phyloP scores from a whole-genome alignment of 2,113 vertebrate species.

The Ptyas mucosa region DNA sequence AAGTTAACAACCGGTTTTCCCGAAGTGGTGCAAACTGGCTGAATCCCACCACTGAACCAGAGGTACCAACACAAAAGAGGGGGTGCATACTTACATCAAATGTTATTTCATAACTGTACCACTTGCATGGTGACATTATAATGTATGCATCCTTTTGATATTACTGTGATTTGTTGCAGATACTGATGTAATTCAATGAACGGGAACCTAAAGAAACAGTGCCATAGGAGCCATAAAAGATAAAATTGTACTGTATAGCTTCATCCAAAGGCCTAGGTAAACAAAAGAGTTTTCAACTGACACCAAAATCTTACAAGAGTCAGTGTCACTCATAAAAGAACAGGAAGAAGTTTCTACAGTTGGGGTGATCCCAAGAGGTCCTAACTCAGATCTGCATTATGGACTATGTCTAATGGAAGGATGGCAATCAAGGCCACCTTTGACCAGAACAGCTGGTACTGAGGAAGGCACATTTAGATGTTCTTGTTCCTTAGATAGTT shows the following conservation, averaged over 20 bases:
- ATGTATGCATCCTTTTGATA: background rate
- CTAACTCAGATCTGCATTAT: background rate
- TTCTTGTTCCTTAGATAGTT: background rate
- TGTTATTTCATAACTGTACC: background rate
- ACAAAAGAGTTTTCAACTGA: background rate
- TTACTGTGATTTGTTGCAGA: background rate
- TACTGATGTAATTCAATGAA: background rate
- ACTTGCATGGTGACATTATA: background rate
- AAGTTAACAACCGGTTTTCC: no score
- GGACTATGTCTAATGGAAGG: background rate
- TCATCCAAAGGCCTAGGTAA: background rate
- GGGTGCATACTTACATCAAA: background rate
- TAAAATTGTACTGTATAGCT: background rate
- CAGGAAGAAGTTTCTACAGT: background rate
- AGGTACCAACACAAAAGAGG: background rate
- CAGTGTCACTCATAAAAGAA: background rate
- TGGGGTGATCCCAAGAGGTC: background rate
- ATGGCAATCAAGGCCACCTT: background rate
- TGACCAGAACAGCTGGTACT: background rate
- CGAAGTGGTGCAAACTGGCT: no score
- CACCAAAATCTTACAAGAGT: background rate
- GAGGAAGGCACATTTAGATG: background rate
- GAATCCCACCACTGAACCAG: no score
- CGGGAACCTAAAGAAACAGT: background rate
- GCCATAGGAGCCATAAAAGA: background rate